phyloP scores from a whole-genome alignment of 2,113 vertebrate genomes.

The Eupsittula cactorum region DNA sequence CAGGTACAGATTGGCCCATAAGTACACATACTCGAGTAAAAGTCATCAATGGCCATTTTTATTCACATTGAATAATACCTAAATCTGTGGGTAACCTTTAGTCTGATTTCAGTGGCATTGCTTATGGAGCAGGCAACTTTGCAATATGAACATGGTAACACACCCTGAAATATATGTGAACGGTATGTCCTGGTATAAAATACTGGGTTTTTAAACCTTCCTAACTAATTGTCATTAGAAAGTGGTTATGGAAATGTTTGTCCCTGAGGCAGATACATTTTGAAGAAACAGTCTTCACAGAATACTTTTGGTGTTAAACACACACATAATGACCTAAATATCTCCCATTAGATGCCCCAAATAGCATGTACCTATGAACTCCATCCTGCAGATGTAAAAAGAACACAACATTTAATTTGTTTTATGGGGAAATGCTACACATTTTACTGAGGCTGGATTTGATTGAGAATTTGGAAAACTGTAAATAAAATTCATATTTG shows the following conservation, averaged over 20 bases:
- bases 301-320: background rate
- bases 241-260: background rate
- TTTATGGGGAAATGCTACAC: slow-evolving; percentile 49
- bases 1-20: slow-evolving; percentile 67
- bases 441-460: slow-evolving; percentile 52
- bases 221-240: background rate
- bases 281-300: background rate
- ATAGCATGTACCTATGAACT: slow-evolving; percentile 55
- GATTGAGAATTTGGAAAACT: slow-evolving; percentile 53
- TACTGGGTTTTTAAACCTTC: slow-evolving; percentile 66
- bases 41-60: slow-evolving; percentile 67
- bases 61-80: slow-evolving; percentile 70
- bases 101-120: slow-evolving; percentile 55
- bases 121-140: slow-evolving; percentile 43
- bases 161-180: slow-evolving; percentile 11
- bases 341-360: slow-evolving; percentile 29
- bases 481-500: slow-evolving; percentile 72
- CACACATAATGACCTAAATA: background rate
- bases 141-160: slow-evolving; percentile 41
- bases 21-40: slow-evolving; percentile 41
- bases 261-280: background rate
- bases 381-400: slow-evolving; percentile 54
- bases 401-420: slow-evolving; percentile 39
- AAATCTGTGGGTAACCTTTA: slow-evolving; percentile 52
- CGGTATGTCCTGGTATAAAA: slow-evolving; percentile 54